Percentiles rank a stretch among this genome's conserved stretches.
These are phyloP conservation scores for Grammomys dolichurus DNA, from an alignment of 2,113 vertebrate species.

Conservation along the genomic window DNA sequence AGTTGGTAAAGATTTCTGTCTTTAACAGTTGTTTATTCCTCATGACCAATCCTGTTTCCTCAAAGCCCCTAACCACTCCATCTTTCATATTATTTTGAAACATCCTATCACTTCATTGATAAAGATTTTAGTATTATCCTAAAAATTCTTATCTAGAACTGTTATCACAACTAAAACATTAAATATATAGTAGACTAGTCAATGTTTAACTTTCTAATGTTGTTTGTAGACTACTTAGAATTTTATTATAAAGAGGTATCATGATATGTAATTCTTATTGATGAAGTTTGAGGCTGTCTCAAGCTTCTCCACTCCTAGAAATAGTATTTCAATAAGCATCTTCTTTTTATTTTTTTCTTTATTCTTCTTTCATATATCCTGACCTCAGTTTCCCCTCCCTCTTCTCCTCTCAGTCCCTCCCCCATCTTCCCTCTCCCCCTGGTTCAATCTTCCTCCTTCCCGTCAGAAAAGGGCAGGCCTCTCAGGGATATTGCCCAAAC, in stretches of 20 bases:
- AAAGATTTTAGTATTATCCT: constrained; percentile 37
- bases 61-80: no score
- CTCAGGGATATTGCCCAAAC: background rate
- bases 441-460: background rate
- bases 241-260: background rate
- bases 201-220: constrained; percentile 34
- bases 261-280: background rate
- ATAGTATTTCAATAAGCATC: background rate
- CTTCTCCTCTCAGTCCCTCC: background rate
- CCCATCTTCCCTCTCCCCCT: no score
- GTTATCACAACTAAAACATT: background rate
- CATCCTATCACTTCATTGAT: constrained; percentile 27
- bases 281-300: constrained; percentile 21
- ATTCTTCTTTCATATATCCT: background rate
- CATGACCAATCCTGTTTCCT: background rate
- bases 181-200: background rate
- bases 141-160: constrained; percentile 20
- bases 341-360: background rate
- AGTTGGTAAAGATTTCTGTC: background rate
- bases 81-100: constrained; percentile 36
- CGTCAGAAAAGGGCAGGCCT: background rate
- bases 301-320: constrained; percentile 11
- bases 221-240: constrained; percentile 43
- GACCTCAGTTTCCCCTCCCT: background rate
- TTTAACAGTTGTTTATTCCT: background rate